phyloP scores from a whole-genome alignment of 2,113 vertebrate species.

The Colistium nudipinnis region DNA sequence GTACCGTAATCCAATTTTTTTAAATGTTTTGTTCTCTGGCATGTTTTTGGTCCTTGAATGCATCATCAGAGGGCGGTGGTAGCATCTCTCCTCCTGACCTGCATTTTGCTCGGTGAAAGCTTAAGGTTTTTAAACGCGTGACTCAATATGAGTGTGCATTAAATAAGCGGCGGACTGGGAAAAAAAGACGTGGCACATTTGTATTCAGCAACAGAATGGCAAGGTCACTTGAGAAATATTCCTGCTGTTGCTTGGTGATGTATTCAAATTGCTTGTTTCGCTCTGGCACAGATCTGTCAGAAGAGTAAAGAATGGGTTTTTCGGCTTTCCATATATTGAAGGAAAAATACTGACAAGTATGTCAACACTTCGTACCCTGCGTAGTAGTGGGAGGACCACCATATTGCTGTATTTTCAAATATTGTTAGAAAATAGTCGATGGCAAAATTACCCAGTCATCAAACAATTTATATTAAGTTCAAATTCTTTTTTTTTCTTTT shows the following conservation, averaged over 20 bases:
- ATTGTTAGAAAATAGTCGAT: too few species aligned
- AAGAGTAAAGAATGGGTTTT: too few species aligned
- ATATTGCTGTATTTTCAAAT: too few species aligned
- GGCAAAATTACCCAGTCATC: too few species aligned
- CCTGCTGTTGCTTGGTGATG: background rate
- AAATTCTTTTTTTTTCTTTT: background rate
- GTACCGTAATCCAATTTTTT: slow-evolving; percentile 39
- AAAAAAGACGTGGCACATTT: slow-evolving; percentile 14
- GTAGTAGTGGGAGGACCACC: too few species aligned
- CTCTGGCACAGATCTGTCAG: background rate
- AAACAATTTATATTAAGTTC: too few species aligned
- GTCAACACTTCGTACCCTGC: too few species aligned
- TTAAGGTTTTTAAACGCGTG: slow-evolving; percentile 39
- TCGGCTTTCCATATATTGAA: too few species aligned
- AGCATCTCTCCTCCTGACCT: slow-evolving; percentile 51
- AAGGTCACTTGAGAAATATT: background rate
- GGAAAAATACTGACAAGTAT: too few species aligned
- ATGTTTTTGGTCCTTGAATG: slow-evolving; percentile 46
- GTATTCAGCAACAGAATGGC: background rate
- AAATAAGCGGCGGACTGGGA: slow-evolving; percentile 10
- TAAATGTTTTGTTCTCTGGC: slow-evolving; percentile 48
- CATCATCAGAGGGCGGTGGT: slow-evolving; percentile 44
- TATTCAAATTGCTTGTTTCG: background rate
- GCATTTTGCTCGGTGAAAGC: slow-evolving; percentile 33
- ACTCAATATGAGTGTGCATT: slow-evolving; percentile 48